Conservation (phyloP, 2,113 vertebrate genomes). For the Macrotis lagotis region DNA sequence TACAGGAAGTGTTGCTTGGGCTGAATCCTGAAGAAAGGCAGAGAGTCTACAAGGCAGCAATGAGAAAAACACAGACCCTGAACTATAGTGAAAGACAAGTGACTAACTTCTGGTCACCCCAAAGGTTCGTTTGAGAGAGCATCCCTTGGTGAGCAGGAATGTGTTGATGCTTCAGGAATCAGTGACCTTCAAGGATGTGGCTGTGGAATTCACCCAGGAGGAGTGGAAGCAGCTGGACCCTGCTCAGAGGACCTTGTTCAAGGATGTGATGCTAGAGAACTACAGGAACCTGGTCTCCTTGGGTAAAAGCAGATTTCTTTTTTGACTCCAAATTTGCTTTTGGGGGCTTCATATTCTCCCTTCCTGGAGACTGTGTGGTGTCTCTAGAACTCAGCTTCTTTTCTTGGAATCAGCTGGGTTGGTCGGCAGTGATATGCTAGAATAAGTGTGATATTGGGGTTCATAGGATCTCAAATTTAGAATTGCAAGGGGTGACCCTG, state of each 20-base stretch:
- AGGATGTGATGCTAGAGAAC: conserved; percentile 77
- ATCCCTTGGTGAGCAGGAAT: conserved; percentile 20
- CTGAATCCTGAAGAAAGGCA: neutral
- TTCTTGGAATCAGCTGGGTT: neutral
- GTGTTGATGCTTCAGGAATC: conserved; percentile 68
- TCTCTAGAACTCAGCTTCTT: neutral
- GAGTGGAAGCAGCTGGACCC: conserved; percentile 76
- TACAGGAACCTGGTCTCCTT: conserved; percentile 77
- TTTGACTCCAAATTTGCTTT: neutral
- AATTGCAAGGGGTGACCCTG: neutral
- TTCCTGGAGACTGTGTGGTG: neutral
- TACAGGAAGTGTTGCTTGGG: neutral
- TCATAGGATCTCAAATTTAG: too few relatives aligned
- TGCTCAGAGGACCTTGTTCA: conserved; percentile 74
- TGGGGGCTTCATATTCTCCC: neutral
- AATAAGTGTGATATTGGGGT: too few relatives aligned
- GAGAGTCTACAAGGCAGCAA: neutral
- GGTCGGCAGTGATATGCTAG: neutral
- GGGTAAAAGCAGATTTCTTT: conserved; percentile 58
- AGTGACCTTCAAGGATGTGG: conserved; percentile 78
- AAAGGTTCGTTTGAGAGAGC: neutral
- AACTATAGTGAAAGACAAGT: neutral
- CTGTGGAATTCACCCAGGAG: conserved; percentile 75
- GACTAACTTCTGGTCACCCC: neutral
- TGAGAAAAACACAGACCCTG: too few relatives aligned